Conservation (phyloP, 2,888 invertebrate genomes). For the Vanessa cardui region DNA sequence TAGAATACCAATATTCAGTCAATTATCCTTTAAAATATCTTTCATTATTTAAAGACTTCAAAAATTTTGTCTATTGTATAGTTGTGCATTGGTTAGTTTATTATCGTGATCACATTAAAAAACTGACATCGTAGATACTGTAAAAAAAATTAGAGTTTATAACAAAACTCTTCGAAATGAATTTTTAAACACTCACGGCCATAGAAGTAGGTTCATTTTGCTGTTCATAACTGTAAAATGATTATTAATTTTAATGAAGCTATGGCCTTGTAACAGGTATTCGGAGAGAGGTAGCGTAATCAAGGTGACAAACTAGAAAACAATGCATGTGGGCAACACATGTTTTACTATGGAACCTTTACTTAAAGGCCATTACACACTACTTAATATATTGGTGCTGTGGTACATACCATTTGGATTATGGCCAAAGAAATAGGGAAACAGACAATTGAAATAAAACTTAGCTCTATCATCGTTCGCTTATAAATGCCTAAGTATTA, state of each 20-base stretch:
- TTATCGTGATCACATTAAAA: no score
- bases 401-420: background rate
- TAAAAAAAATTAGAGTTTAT: background rate
- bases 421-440: background rate
- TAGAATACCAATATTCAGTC: no score
- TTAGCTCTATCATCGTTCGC: no score
- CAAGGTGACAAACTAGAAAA: conserved; percentile 48
- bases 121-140: background rate
- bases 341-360: conserved; percentile 19
- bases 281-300: conserved; percentile 48
- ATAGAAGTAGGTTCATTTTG: conserved; percentile 23
- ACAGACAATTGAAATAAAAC: no score
- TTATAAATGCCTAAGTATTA: no score
- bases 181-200: conserved; percentile 17
- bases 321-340: conserved; percentile 47
- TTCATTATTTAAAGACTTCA: no score
- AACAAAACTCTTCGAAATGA: background rate
- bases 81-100: no score
- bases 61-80: no score
- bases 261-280: conserved; percentile 43
- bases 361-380: background rate
- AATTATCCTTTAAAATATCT: no score
- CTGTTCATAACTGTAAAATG: conserved; percentile 29
- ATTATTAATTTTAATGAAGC: conserved; percentile 43
- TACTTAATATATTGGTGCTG: background rate